phyloP scores from a whole-genome alignment of 2,113 vertebrate genomes.

The Lepus timidus region DNA sequence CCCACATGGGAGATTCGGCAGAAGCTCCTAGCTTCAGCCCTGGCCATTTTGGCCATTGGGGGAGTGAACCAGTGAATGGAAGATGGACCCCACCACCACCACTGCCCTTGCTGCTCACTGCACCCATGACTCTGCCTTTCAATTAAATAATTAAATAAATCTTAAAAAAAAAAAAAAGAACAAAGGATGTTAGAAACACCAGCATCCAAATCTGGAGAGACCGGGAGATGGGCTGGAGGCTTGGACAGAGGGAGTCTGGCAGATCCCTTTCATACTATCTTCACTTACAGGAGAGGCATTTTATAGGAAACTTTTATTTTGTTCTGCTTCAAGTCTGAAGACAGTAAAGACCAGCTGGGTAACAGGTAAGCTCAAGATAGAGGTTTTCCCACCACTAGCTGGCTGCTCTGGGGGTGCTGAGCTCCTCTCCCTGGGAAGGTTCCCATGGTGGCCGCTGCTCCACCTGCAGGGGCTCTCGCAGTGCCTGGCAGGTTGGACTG shows the following conservation, averaged over 20 bases:
- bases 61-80: too few relatives aligned
- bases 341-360: neutral
- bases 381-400: neutral
- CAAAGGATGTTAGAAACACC: neutral
- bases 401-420: neutral
- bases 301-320: neutral
- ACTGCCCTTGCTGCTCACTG: too few relatives aligned
- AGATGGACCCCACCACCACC: too few relatives aligned
- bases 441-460: neutral
- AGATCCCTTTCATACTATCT: neutral
- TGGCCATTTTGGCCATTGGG: too few relatives aligned
- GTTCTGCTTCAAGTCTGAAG: neutral
- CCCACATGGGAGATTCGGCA: too few relatives aligned
- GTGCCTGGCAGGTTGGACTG: neutral
- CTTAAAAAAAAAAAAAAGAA: too few relatives aligned
- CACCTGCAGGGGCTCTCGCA: neutral
- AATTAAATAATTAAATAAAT: too few relatives aligned
- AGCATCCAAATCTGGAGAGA: neutral
- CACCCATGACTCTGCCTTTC: too few relatives aligned
- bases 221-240: neutral
- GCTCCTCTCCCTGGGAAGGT: neutral
- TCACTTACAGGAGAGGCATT: neutral
- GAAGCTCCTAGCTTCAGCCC: too few relatives aligned
- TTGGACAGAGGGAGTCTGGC: neutral
- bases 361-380: neutral